Evolutionary conservation across 2,113 vertebrate genomes (phyloP).

Genomic region (Egretta garzetta): DNA sequence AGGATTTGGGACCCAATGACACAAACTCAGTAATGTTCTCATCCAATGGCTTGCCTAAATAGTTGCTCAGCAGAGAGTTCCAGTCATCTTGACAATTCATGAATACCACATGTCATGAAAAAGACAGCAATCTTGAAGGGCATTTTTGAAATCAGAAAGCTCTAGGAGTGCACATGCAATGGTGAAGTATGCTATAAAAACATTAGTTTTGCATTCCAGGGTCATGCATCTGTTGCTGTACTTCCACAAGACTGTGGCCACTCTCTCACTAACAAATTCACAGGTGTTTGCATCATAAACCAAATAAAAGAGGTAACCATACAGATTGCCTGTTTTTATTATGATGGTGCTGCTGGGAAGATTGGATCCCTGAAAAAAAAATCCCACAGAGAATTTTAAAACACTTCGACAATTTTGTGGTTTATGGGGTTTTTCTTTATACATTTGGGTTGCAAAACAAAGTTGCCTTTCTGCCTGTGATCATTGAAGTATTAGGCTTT

Average conservation of each 20-base stretch:
- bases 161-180: not conserved
- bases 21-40: not conserved
- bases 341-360: accelerated
- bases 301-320: not conserved
- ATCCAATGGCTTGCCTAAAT: not conserved
- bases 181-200: not conserved
- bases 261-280: not conserved
- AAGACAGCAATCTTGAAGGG: not conserved
- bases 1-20: not conserved
- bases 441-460: not conserved
- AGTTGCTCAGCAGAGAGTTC: not conserved
- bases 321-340: not conserved
- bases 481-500: not conserved
- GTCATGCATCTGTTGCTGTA: not conserved
- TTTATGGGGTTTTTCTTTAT: not conserved
- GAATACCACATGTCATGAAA: not conserved
- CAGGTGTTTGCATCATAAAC: not conserved
- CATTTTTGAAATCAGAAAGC: not conserved
- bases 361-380: not conserved
- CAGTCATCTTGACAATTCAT: not conserved
- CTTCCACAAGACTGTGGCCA: not conserved
- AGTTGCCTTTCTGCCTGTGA: not conserved
- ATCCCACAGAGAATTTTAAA: not conserved
- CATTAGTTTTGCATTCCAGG: not conserved
- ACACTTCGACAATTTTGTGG: not conserved